These are phyloP conservation scores for Melanaphis sacchari DNA, from an alignment of 1,140 invertebrate genomes.

Conservation along the genomic window DNA sequence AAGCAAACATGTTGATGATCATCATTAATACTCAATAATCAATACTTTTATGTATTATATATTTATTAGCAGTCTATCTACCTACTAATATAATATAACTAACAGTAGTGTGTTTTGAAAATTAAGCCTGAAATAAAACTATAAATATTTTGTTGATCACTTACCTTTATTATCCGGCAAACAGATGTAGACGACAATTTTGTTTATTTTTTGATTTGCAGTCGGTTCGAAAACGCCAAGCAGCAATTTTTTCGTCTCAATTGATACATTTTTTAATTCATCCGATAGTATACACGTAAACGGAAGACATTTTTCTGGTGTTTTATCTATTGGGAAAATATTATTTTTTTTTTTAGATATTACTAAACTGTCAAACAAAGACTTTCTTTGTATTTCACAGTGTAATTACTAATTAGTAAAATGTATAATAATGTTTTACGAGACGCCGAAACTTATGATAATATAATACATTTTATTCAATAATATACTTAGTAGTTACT, in stretches of 20 bases:
- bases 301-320: neutral
- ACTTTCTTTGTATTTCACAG: neutral
- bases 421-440: neutral
- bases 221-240: slow-evolving; percentile 68
- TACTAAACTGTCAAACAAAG: neutral
- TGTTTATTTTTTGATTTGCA: slow-evolving; percentile 66
- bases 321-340: neutral
- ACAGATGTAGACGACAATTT: slow-evolving; percentile 74
- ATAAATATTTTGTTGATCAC: neutral
- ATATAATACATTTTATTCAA: neutral
- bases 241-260: slow-evolving; percentile 67
- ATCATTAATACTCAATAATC: too few species aligned
- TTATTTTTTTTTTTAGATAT: neutral
- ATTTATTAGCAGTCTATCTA: neutral
- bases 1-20: too few species aligned
- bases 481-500: neutral
- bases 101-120: neutral
- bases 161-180: slow-evolving; percentile 74
- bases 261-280: slow-evolving; percentile 66
- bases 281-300: slow-evolving; percentile 62
- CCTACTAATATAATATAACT: neutral
- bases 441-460: neutral
- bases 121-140: neutral
- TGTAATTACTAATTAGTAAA: too few species aligned
- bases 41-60: too few species aligned